These are phyloP conservation scores for human DNA, from an alignment of 2,113 vertebrate species.

Conservation along the genomic window GRCh38 chr7:119004501-119005000, in stretches of 20 bases:
- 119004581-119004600: neutral
- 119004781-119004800: neutral
- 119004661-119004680: neutral
- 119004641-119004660: neutral
- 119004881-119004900: neutral
- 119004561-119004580: neutral
- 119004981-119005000: neutral
- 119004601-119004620: neutral
- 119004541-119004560: neutral
- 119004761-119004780: neutral
- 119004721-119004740: neutral
- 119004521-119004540: neutral
- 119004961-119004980: neutral
- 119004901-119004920: neutral
- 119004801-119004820: neutral
- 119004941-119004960: neutral
- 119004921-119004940: neutral
- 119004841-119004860: neutral
- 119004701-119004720: neutral
- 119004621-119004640: neutral
- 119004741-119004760: neutral
- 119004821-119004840: neutral
- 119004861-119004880: neutral
- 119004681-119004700: neutral
- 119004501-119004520: neutral